Conservation (phyloP, 1,140 invertebrate species). For the Tetramorium simillimum region DNA sequence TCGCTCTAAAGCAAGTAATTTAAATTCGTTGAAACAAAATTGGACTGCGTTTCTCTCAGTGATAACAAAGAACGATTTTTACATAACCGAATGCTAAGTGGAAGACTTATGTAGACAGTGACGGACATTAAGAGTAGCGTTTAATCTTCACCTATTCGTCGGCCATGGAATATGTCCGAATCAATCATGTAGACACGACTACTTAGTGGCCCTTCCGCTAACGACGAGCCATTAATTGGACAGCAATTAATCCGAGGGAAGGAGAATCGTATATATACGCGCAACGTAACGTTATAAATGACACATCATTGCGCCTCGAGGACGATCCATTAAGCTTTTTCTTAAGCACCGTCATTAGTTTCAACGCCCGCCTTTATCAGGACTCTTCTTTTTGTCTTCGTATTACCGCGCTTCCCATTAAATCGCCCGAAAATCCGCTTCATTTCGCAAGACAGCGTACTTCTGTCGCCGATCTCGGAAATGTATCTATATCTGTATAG, state of each 20-base stretch:
- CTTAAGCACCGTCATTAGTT: constrained; percentile 72
- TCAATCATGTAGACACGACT: constrained; percentile 51
- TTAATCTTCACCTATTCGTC: constrained; percentile 40
- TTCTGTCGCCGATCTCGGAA: constrained; percentile 41
- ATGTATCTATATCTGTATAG: not conserved
- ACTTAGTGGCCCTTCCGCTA: constrained; percentile 51
- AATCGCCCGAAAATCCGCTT: constrained; percentile 67
- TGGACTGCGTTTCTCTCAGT: not conserved
- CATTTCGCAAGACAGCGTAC: constrained; percentile 57
- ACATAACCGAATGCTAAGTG: not conserved
- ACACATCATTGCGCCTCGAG: constrained; percentile 73
- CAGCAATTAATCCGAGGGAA: constrained; percentile 76
- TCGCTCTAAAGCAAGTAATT: not conserved
- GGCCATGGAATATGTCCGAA: constrained; percentile 44
- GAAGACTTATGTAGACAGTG: not conserved
- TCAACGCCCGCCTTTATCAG: constrained; percentile 69
- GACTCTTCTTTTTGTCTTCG: constrained; percentile 60
- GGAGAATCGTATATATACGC: constrained; percentile 53
- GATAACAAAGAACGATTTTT: not conserved
- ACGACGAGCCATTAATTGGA: constrained; percentile 76
- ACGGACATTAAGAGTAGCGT: constrained; percentile 35
- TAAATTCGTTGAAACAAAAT: not conserved
- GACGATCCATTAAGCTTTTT: constrained; percentile 76
- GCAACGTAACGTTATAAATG: constrained; percentile 77
- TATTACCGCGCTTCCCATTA: constrained; percentile 67